Percentiles rank a stretch among this genome's conserved stretches.
These are phyloP conservation scores for Leptura quadrifasciata DNA, from an alignment of 2,888 invertebrate species.

Conservation along the genomic window DNA sequence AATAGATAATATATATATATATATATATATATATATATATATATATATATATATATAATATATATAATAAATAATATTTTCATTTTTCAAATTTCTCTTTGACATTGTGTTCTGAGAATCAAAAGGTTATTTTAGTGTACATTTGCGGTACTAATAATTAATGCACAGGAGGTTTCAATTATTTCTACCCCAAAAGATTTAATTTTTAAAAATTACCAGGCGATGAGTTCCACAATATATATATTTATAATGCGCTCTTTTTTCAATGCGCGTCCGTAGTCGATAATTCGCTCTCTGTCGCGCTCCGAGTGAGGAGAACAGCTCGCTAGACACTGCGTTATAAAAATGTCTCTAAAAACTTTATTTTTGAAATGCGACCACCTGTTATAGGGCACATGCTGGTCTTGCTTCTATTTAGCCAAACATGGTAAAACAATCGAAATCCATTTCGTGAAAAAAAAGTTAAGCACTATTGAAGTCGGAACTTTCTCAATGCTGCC, in stretches of 20 bases:
- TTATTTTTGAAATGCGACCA: too few relatives aligned
- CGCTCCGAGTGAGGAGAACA: too few relatives aligned
- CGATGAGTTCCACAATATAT: background rate
- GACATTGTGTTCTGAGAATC: background rate
- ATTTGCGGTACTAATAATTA: background rate
- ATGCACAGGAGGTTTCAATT: background rate
- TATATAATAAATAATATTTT: background rate
- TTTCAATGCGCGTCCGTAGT: too few relatives aligned
- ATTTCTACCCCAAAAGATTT: background rate
- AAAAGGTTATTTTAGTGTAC: slow-evolving; percentile 1
- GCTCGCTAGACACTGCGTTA: too few relatives aligned
- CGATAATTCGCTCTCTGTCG: too few relatives aligned
- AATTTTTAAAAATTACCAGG: too few relatives aligned
- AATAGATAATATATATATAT: background rate
- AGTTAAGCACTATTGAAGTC: background rate
- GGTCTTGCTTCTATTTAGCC: background rate
- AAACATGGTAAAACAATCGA: background rate
- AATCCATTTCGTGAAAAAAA: background rate
- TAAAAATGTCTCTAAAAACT: too few relatives aligned
- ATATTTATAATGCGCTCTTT: background rate
- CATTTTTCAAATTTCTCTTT: background rate
- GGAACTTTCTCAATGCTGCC: too few relatives aligned
- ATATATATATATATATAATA: too few relatives aligned
- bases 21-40: too few relatives aligned
- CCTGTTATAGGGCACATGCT: background rate